A percentile compares a stretch with the other conserved stretches of the same genome.
Conservation (phyloP, 2,888 invertebrate species). For the Tholera decimalis region DNA sequence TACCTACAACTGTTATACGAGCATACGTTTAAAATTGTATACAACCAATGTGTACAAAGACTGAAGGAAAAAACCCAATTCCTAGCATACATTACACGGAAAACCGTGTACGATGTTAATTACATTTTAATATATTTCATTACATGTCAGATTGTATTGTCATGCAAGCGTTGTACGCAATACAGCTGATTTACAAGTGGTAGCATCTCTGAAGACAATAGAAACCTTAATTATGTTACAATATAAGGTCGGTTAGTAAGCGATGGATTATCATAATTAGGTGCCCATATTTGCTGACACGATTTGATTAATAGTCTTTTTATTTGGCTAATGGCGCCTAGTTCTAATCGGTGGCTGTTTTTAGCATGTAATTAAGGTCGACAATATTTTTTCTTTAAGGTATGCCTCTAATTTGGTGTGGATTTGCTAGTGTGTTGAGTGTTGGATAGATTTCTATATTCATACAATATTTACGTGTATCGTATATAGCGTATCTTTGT, state of each 20-base stretch:
- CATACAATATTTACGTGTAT: neutral
- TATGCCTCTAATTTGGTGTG: neutral
- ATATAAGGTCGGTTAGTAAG: constrained; percentile 54
- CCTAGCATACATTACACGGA: constrained; percentile 23
- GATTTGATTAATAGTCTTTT: constrained; percentile 59
- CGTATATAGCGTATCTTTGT: neutral
- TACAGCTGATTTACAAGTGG: constrained; percentile 47
- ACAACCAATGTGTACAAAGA: constrained; percentile 33
- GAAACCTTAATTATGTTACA: constrained; percentile 48
- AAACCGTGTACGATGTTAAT: constrained; percentile 45
- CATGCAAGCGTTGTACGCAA: constrained; percentile 53
- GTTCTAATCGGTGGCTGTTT: constrained; percentile 60
- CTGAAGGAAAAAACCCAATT: constrained; percentile 44
- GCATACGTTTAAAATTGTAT: constrained; percentile 8
- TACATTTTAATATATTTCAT: constrained; percentile 56
- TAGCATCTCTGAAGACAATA: constrained; percentile 58
- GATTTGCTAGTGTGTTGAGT: neutral
- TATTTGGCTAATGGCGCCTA: constrained; percentile 62
- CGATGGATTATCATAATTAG: constrained; percentile 62
- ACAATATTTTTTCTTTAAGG: constrained; percentile 15
- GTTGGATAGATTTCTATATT: neutral
- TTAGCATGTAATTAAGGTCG: constrained; percentile 39
- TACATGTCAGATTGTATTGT: constrained; percentile 53
- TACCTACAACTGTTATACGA: constrained; percentile 20
- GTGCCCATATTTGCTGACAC: constrained; percentile 50